Evolutionary conservation across 2,113 vertebrate genomes (phyloP).

Genomic region (Mandrillus leucophaeus): DNA sequence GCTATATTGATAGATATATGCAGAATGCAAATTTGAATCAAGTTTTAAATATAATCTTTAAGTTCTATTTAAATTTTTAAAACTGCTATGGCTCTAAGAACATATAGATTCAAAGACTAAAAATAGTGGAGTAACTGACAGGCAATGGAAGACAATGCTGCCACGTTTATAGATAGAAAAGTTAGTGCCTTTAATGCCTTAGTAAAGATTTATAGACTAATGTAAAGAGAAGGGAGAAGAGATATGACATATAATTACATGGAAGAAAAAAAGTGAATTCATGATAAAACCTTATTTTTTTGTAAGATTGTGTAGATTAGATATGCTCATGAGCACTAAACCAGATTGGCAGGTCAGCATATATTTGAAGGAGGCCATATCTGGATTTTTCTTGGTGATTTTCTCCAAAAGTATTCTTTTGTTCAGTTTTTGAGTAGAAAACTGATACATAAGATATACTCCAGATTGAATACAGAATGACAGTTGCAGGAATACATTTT

Average conservation of each 20-base stretch:
- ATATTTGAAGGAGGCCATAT: not conserved
- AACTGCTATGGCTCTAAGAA: constrained; percentile 14
- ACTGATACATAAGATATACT: not conserved
- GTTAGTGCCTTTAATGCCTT: not conserved
- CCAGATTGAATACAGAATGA: not conserved
- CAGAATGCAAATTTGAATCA: constrained; percentile 59
- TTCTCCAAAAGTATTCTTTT: not conserved
- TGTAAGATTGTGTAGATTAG: not conserved
- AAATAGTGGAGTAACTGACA: not conserved
- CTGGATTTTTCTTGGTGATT: not conserved
- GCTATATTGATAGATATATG: constrained; percentile 25
- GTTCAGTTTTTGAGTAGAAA: not conserved
- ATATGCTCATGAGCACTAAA: not conserved
- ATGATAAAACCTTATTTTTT: not conserved
- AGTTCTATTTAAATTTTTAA: constrained; percentile 6
- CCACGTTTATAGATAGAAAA: not conserved
- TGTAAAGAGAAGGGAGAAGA: not conserved
- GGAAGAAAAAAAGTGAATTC: not conserved
- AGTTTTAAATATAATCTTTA: constrained; percentile 56
- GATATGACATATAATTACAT: not conserved
- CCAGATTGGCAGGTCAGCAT: not conserved
- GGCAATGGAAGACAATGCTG: not conserved
- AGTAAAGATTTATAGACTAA: not conserved
- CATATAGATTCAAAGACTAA: constrained; percentile 36
- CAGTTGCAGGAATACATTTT: constrained; percentile 32